Percentiles rank a stretch among this genome's conserved stretches.
Conservation (phyloP, 2,888 invertebrate species). For the Drosophila nr. perissopoda region DNA sequence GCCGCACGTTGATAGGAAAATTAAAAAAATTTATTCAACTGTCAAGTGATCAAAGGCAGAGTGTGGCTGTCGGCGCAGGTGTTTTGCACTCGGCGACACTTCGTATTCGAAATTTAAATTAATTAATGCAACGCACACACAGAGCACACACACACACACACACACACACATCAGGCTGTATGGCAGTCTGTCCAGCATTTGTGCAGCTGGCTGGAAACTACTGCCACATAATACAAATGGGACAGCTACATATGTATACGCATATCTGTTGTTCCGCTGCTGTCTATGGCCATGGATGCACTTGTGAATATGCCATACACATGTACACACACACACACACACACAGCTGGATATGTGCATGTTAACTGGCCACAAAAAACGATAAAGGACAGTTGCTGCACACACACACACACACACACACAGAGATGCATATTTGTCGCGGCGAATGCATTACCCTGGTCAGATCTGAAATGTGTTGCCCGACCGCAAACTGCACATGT, state of each 20-base stretch:
- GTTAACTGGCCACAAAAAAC: conserved; percentile 74
- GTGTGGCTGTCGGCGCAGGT: conserved; percentile 76
- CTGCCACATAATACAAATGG: conserved; percentile 56
- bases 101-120: conserved; percentile 75
- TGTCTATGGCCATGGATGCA: conserved; percentile 16
- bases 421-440: conserved; percentile 31
- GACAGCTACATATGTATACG: conserved; percentile 66
- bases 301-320: conserved; percentile 26
- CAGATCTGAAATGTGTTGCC: conserved; percentile 68
- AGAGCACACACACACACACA: not conserved
- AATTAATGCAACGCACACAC: conserved; percentile 75
- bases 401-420: conserved; percentile 14
- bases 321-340: conserved; percentile 14
- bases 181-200: conserved; percentile 36
- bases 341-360: conserved; percentile 48
- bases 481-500: conserved; percentile 82
- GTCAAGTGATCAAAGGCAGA: conserved; percentile 76
- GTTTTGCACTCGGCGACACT: conserved; percentile 81
- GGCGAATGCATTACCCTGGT: conserved; percentile 45
- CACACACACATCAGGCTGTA: conserved; percentile 31
- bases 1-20: conserved; percentile 66
- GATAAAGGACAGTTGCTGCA: conserved; percentile 73
- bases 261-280: conserved; percentile 44
- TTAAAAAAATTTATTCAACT: conserved; percentile 79
- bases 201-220: conserved; percentile 68